These are phyloP conservation scores for Chloropsis hardwickii DNA, from an alignment of 2,113 vertebrate genomes.

Conservation along the genomic window DNA sequence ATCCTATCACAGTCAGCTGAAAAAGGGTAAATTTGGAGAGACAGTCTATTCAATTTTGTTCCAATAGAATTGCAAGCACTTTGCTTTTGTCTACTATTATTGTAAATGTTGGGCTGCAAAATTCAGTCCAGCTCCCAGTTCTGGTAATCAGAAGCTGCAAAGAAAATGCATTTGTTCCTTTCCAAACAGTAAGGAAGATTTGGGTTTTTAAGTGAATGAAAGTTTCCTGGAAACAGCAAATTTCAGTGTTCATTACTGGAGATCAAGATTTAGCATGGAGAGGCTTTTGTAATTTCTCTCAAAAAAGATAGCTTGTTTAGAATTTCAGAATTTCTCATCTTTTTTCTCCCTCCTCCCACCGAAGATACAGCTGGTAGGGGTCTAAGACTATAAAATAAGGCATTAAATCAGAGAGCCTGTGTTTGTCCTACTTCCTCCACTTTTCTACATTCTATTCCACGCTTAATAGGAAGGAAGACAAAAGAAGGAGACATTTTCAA, in stretches of 20 bases:
- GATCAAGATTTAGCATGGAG: not conserved
- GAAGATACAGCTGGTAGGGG: not conserved
- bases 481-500: slow-evolving; percentile 43
- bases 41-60: slow-evolving; percentile 17
- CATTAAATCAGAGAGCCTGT: not conserved
- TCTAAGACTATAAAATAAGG: slow-evolving; percentile 2
- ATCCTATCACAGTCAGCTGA: not conserved
- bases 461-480: slow-evolving; percentile 25
- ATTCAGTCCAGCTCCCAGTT: not conserved
- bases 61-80: slow-evolving; percentile 2
- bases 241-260: not conserved
- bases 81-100: slow-evolving; percentile 5
- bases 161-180: not conserved
- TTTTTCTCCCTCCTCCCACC: not conserved
- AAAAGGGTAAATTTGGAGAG: slow-evolving; percentile 14
- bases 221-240: not conserved
- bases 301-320: not conserved
- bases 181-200: not conserved
- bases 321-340: not conserved
- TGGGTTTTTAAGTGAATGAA: not conserved
- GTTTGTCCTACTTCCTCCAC: slow-evolving; percentile 12
- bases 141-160: not conserved
- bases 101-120: not conserved
- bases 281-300: not conserved
- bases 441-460: slow-evolving; percentile 5